phyloP scores from a whole-genome alignment of 2,888 invertebrate genomes.

The Erpobdella octoculata region DNA sequence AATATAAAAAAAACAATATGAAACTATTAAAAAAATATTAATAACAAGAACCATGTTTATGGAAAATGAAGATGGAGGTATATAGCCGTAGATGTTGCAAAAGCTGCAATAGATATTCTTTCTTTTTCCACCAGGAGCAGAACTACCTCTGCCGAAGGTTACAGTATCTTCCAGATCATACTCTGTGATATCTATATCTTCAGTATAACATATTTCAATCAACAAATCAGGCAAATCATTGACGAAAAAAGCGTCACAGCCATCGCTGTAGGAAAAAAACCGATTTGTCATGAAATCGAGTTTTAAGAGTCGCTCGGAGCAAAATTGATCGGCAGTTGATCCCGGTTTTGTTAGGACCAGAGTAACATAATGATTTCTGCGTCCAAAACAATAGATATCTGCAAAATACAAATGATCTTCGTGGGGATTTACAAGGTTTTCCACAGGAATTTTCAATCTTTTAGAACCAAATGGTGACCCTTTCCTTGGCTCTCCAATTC shows the following conservation, averaged over 20 bases:
- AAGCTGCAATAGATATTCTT: constrained; percentile 12
- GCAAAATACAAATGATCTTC: constrained; percentile 28
- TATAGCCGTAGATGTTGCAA: constrained; percentile 24
- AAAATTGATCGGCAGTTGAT: constrained; percentile 28
- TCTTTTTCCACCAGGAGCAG: constrained; percentile 22
- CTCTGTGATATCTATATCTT: constrained; percentile 21
- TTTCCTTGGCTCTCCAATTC: background rate
- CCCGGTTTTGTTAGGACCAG: constrained; percentile 26
- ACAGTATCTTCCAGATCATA: background rate
- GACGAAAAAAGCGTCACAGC: background rate
- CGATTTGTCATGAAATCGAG: background rate
- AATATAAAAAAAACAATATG: background rate
- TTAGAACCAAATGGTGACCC: constrained; percentile 8
- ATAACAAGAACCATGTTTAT: background rate
- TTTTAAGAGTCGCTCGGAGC: background rate
- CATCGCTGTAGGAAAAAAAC: constrained; percentile 14
- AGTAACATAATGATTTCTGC: constrained; percentile 28
- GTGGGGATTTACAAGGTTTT: background rate
- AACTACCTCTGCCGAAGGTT: constrained; percentile 13
- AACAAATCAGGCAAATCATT: background rate
- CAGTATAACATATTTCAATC: constrained; percentile 28
- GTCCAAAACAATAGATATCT: constrained; percentile 28
- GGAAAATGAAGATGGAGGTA: background rate
- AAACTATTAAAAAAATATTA: background rate
- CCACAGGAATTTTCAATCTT: constrained; percentile 5